A percentile compares a stretch with the other conserved stretches of the same genome.
Conservation (phyloP, 2,888 invertebrate genomes). For the Rugalucina vietnamica region DNA sequence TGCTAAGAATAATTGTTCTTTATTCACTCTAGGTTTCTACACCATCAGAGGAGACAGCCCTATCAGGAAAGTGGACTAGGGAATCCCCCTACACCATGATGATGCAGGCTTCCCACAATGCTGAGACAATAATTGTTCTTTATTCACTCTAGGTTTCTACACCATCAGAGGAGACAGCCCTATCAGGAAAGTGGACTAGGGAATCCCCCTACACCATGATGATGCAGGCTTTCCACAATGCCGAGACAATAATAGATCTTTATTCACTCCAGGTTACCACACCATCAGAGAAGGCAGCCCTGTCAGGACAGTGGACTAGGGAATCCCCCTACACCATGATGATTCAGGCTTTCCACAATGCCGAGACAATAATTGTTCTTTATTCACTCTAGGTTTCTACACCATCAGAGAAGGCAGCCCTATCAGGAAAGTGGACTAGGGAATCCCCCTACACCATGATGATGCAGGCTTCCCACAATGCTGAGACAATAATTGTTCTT, state of each 20-base stretch:
- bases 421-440: conserved; percentile 46
- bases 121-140: conserved; percentile 16
- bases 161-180: conserved; percentile 10
- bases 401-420: conserved; percentile 18
- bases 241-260: too few species aligned
- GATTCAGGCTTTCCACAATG: conserved; percentile 39
- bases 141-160: conserved; percentile 15
- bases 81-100: conserved; percentile 45
- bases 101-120: conserved; percentile 34
- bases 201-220: too few species aligned
- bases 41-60: conserved; percentile 10
- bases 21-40: conserved; percentile 15
- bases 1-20: too few species aligned
- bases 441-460: conserved; percentile 46
- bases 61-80: conserved; percentile 40
- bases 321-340: conserved; percentile 46
- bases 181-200: conserved; percentile 40
- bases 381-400: conserved; percentile 22
- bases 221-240: too few species aligned
- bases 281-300: conserved; percentile 18
- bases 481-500: too few species aligned
- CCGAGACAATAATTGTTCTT: neutral
- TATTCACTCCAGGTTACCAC: conserved; percentile 22
- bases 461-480: conserved; percentile 39
- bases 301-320: conserved; percentile 46